Conservation (phyloP, 2,113 vertebrate species). For the Mellivora capensis region DNA sequence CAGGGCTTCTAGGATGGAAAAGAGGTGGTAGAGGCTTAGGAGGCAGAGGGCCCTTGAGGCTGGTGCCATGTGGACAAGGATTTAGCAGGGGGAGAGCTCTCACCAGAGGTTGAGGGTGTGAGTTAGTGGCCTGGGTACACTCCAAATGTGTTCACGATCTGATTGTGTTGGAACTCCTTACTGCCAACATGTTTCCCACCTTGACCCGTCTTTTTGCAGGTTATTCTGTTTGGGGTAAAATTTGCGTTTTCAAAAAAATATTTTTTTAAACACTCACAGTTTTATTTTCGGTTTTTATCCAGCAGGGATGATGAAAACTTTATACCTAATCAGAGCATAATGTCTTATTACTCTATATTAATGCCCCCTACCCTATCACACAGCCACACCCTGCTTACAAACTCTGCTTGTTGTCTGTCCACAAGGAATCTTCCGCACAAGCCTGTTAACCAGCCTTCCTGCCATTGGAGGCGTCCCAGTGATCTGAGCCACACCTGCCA, state of each 20-base stretch:
- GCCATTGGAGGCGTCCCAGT: rapidly evolving
- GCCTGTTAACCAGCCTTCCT: rapidly evolving
- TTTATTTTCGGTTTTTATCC: background rate
- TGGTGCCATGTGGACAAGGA: rapidly evolving
- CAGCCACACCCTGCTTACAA: background rate
- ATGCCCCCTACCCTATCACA: background rate
- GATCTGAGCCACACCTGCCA: background rate
- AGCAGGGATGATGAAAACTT: background rate
- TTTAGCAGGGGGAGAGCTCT: background rate
- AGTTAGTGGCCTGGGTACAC: rapidly evolving
- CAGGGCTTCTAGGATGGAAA: background rate
- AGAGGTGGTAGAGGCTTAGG: background rate
- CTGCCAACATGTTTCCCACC: background rate
- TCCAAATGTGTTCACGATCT: background rate
- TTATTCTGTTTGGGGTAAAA: background rate
- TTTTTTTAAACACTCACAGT: background rate
- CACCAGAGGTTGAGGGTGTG: rapidly evolving
- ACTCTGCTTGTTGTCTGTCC: background rate
- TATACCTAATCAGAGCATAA: background rate
- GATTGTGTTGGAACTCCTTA: background rate
- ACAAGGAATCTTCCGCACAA: background rate
- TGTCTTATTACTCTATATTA: background rate
- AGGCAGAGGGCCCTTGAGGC: background rate
- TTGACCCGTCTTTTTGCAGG: background rate
- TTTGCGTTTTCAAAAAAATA: background rate